phyloP scores from a whole-genome alignment of 2,888 invertebrate species.

The Dynastes tityus region DNA sequence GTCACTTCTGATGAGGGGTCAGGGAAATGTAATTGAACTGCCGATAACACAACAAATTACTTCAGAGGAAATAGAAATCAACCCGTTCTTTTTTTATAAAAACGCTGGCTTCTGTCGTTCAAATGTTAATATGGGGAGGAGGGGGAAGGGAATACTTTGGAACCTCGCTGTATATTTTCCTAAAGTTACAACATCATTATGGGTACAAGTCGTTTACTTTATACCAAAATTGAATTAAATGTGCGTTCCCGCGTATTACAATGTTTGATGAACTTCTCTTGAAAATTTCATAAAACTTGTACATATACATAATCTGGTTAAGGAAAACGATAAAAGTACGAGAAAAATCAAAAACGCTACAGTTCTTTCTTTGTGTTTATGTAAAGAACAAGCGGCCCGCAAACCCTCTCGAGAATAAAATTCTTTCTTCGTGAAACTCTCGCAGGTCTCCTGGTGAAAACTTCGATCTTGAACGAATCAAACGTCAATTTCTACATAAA shows the following conservation, averaged over 20 bases:
- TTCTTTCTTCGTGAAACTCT: conserved; percentile 27
- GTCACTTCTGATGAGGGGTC: too few relatives aligned
- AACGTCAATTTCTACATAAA: conserved; percentile 33
- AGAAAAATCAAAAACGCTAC: conserved; percentile 20
- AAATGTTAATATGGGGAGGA: too few relatives aligned
- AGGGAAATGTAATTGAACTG: too few relatives aligned
- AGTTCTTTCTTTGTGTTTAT: conserved; percentile 31
- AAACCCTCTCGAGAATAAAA: conserved; percentile 34
- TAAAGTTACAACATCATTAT: neutral
- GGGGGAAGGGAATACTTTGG: too few relatives aligned
- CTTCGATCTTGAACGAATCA: conserved; percentile 38
- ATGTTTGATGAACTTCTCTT: neutral
- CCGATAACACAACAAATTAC: too few relatives aligned
- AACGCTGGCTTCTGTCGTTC: too few relatives aligned
- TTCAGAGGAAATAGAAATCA: too few relatives aligned
- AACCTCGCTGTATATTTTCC: neutral
- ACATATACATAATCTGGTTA: neutral
- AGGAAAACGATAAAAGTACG: conserved; percentile 1
- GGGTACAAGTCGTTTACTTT: neutral
- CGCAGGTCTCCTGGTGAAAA: conserved; percentile 20
- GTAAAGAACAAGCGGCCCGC: conserved; percentile 40
- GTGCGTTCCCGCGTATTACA: neutral
- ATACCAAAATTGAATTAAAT: neutral
- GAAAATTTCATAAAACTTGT: neutral
- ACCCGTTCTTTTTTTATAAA: too few relatives aligned